Percentiles rank a stretch among this genome's conserved stretches.
phyloP scores from a whole-genome alignment of 1,140 invertebrate species.

The Dysdera silvatica region DNA sequence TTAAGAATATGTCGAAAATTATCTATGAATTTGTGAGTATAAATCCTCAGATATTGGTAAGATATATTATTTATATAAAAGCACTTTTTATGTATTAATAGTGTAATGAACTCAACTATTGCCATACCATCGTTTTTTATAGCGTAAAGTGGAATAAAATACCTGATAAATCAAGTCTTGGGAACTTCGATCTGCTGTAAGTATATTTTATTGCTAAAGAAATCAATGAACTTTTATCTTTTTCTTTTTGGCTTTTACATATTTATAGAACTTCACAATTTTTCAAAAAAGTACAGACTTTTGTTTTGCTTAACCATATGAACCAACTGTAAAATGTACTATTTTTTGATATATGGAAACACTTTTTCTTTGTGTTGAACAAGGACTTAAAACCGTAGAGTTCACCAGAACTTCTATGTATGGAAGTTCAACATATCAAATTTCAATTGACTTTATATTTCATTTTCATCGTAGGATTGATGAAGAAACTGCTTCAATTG shows the following conservation, averaged over 20 bases:
- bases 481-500: slow-evolving; percentile 53
- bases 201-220: slow-evolving; percentile 38
- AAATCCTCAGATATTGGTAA: neutral
- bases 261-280: too few relatives aligned
- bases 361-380: neutral
- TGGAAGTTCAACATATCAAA: too few relatives aligned
- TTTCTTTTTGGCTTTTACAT: neutral
- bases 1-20: neutral
- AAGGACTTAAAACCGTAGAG: too few relatives aligned
- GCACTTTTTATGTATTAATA: neutral
- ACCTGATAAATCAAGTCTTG: slow-evolving; percentile 65
- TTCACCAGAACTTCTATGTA: too few relatives aligned
- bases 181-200: slow-evolving; percentile 80
- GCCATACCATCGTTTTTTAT: slow-evolving; percentile 35
- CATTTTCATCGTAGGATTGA: slow-evolving; percentile 49
- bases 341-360: neutral
- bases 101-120: neutral
- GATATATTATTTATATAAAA: neutral
- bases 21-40: neutral
- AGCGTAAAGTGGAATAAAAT: slow-evolving; percentile 85
- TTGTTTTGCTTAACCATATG: neutral
- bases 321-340: neutral
- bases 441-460: neutral
- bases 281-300: too few relatives aligned
- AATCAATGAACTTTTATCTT: neutral